These are phyloP conservation scores for Eupristina koningsbergeri DNA, from an alignment of 1,140 invertebrate species.

Conservation along the genomic window DNA sequence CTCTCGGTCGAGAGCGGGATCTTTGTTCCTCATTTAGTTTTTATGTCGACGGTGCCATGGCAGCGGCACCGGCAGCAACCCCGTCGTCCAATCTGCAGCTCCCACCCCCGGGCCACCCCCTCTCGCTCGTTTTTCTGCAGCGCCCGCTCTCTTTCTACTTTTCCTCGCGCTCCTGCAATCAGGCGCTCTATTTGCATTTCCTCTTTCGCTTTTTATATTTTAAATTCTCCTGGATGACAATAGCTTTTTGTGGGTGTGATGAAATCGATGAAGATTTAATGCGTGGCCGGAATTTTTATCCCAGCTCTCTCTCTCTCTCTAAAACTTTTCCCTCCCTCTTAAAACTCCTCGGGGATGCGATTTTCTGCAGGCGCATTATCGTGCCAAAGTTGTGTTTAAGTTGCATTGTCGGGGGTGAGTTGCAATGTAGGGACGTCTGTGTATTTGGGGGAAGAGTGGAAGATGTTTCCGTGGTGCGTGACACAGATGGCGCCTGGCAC, in stretches of 20 bases:
- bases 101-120: conserved; percentile 39
- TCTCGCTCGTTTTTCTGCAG: conserved; percentile 41
- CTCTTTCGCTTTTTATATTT: conserved; percentile 34
- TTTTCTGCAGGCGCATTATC: neutral
- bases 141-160: conserved; percentile 41
- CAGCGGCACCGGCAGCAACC: conserved; percentile 38
- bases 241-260: neutral
- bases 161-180: conserved; percentile 42
- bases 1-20: conserved; percentile 57
- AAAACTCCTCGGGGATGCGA: neutral
- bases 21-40: conserved; percentile 73
- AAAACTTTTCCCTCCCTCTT: neutral
- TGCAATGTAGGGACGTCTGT: neutral
- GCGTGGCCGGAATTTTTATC: neutral
- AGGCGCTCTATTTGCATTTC: conserved; percentile 48
- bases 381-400: conserved; percentile 10
- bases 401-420: neutral
- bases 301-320: neutral
- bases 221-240: conserved; percentile 30
- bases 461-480: neutral
- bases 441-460: neutral
- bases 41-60: conserved; percentile 63
- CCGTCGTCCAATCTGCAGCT: conserved; percentile 44
- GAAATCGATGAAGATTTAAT: conserved; percentile 33
- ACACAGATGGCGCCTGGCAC: conserved; percentile 16